These are phyloP conservation scores for Agrochola lychnidis DNA, from an alignment of 2,888 invertebrate species.

Conservation along the genomic window DNA sequence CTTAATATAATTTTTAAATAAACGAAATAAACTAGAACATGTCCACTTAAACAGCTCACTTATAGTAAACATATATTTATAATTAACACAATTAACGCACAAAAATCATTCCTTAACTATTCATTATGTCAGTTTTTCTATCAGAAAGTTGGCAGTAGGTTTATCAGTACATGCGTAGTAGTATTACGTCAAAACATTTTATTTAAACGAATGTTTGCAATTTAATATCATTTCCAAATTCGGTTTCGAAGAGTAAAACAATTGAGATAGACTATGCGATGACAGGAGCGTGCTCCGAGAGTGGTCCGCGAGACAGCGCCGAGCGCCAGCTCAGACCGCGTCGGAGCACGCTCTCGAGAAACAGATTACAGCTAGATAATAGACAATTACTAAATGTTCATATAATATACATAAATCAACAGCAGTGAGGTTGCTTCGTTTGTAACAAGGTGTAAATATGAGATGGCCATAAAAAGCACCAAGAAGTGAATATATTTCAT, in stretches of 20 bases:
- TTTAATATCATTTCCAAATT: conserved; percentile 86
- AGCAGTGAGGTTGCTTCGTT: conserved; percentile 80
- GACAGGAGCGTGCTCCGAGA: conserved; percentile 62
- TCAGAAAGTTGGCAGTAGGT: conserved; percentile 89
- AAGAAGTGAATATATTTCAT: conserved; percentile 81
- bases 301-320: conserved; percentile 11
- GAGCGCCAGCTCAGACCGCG: not conserved
- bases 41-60: conserved; percentile 86
- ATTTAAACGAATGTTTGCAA: conserved; percentile 77
- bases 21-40: conserved; percentile 88
- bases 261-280: conserved; percentile 70
- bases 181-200: conserved; percentile 73
- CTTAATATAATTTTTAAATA: conserved; percentile 85
- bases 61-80: conserved; percentile 85
- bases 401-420: conserved; percentile 79
- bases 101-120: conserved; percentile 84
- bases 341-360: conserved; percentile 65
- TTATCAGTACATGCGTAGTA: conserved; percentile 80
- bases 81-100: conserved; percentile 88
- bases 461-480: conserved; percentile 87
- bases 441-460: conserved; percentile 87
- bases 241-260: conserved; percentile 77
- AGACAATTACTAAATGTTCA: conserved; percentile 71
- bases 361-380: conserved; percentile 76
- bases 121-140: conserved; percentile 76